These are phyloP conservation scores for Plutomurus gul DNA, from an alignment of 1,140 invertebrate genomes.

Conservation along the genomic window DNA sequence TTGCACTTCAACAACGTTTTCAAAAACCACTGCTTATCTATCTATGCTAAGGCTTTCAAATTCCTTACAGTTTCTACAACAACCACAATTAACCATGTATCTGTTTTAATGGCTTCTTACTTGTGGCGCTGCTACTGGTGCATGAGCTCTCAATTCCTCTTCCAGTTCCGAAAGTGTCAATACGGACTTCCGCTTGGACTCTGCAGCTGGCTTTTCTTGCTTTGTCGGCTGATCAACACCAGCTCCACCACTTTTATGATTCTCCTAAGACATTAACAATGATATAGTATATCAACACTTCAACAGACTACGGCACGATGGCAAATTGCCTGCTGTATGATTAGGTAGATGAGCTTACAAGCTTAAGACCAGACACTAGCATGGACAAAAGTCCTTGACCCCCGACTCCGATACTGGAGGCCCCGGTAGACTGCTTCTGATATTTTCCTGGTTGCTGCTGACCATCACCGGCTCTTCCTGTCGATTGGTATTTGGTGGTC, in stretches of 20 bases:
- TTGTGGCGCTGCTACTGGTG: not conserved
- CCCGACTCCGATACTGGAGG: not conserved
- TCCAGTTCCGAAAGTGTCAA: not conserved
- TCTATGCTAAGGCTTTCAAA: slow-evolving; percentile 8
- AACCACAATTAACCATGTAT: not conserved
- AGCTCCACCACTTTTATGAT: too few species aligned
- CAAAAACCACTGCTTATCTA: not conserved
- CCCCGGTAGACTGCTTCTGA: too few species aligned
- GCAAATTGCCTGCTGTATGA: too few species aligned
- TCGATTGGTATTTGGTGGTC: not conserved
- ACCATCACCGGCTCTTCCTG: not conserved
- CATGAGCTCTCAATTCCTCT: not conserved
- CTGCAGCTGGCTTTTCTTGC: too few species aligned
- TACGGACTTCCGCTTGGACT: not conserved
- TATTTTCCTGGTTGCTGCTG: not conserved
- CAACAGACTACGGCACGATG: too few species aligned
- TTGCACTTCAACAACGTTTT: slow-evolving; percentile 1
- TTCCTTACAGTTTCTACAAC: slow-evolving; percentile 19
- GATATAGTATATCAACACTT: too few species aligned
- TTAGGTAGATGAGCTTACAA: too few species aligned
- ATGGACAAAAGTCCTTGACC: not conserved
- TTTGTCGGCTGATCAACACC: too few species aligned
- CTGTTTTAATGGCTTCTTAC: not conserved
- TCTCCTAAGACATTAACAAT: too few species aligned
- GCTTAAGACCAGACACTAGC: not conserved